phyloP scores from a whole-genome alignment of 2,888 invertebrate genomes.

The Perizoma flavofasciatum region DNA sequence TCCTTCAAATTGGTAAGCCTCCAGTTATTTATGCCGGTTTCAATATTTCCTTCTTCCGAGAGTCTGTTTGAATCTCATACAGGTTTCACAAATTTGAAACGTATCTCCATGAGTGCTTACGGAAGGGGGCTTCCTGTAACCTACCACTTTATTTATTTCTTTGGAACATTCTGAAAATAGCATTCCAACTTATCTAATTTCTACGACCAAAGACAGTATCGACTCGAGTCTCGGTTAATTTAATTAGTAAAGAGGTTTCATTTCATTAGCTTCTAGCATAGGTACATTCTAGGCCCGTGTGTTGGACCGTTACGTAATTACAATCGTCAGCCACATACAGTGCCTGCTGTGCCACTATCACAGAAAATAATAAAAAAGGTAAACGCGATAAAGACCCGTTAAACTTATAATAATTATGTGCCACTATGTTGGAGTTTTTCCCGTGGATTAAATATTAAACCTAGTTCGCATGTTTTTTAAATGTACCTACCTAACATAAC shows the following conservation, averaged over 20 bases:
- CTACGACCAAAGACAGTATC: not conserved
- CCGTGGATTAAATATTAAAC: not conserved
- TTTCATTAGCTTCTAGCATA: slow-evolving; percentile 36
- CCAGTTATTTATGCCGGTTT: no score
- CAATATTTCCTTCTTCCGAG: no score
- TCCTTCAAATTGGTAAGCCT: no score
- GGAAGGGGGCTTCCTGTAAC: no score
- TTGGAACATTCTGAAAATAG: not conserved
- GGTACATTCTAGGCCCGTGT: slow-evolving; percentile 21
- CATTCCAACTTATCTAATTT: not conserved
- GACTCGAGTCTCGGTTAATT: slow-evolving; percentile 47
- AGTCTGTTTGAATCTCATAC: no score
- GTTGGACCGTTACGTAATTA: slow-evolving; percentile 57
- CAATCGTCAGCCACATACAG: slow-evolving; percentile 63
- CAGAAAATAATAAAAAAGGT: no score
- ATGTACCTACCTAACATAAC: not conserved
- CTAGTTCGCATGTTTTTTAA: not conserved
- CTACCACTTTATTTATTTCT: no score
- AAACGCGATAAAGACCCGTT: no score
- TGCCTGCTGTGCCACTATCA: slow-evolving; percentile 23
- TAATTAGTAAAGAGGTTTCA: slow-evolving; percentile 62
- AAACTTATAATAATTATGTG: no score
- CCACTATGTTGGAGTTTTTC: slow-evolving; percentile 1
- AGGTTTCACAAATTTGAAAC: no score
- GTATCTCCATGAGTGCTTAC: no score